Conservation (phyloP, 2,113 vertebrate species). For the Macrotus californicus region DNA sequence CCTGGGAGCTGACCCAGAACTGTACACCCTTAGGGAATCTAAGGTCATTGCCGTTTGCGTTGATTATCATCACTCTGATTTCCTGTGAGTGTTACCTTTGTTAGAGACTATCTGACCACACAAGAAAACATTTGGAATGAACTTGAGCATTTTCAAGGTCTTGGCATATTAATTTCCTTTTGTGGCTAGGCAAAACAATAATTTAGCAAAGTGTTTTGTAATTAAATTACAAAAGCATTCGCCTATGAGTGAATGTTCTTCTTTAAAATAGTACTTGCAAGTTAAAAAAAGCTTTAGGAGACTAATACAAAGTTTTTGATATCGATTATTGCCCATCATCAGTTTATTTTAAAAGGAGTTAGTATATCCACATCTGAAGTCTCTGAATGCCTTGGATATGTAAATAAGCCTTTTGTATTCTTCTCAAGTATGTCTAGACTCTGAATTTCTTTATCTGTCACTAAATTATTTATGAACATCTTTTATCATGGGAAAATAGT, state of each 20-base stretch:
- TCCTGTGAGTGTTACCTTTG: constrained; percentile 8
- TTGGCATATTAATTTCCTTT: constrained; percentile 29
- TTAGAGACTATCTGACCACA: neutral
- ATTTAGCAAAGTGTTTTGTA: constrained; percentile 14
- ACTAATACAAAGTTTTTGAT: neutral
- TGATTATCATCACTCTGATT: neutral
- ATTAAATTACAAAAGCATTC: constrained; percentile 37
- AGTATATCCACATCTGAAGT: neutral
- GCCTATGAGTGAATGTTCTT: neutral
- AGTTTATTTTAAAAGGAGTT: constrained; percentile 41
- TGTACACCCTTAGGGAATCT: neutral
- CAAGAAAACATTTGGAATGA: constrained; percentile 17
- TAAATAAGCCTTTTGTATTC: constrained; percentile 7
- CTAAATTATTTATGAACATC: neutral
- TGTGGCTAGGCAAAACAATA: neutral
- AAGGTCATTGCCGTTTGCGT: neutral
- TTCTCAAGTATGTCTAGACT: neutral
- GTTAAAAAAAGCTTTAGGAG: neutral
- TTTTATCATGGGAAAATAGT: constrained; percentile 28
- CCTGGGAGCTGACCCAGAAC: constrained; percentile 59
- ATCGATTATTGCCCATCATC: neutral
- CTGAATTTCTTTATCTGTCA: neutral
- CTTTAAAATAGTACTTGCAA: constrained; percentile 36
- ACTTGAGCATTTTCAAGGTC: neutral
- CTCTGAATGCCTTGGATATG: neutral